A percentile compares a stretch with the other conserved stretches of the same genome.
These are phyloP conservation scores for Dicycla oo DNA, from an alignment of 2,888 invertebrate species.

Conservation along the genomic window DNA sequence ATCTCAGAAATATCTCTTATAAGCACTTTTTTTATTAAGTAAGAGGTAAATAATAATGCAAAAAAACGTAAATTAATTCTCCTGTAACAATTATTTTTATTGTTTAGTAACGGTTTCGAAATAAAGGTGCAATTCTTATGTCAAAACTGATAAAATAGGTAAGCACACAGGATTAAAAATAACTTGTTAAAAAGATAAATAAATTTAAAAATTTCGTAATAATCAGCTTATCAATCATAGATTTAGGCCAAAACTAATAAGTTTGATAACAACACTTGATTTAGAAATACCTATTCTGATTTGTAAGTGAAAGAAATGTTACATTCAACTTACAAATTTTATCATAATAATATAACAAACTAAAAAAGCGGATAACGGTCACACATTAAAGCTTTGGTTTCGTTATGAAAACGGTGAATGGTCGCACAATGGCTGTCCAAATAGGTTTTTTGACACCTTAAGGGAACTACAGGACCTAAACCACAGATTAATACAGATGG, in stretches of 20 bases:
- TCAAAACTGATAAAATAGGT: background rate
- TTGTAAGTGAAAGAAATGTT: background rate
- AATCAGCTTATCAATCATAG: conserved; percentile 15
- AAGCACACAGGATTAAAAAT: conserved; percentile 10
- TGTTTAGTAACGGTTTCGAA: too few relatives aligned
- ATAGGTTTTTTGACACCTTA: background rate
- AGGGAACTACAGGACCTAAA: too few relatives aligned
- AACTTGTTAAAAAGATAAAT: conserved; percentile 14
- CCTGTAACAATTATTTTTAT: too few relatives aligned
- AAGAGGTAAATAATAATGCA: too few relatives aligned
- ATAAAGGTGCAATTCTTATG: too few relatives aligned
- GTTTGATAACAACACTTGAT: conserved; percentile 17
- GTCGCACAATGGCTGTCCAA: background rate
- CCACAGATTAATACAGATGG: too few relatives aligned
- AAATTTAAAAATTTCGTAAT: conserved; percentile 23
- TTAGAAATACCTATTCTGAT: conserved; percentile 1
- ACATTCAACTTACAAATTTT: background rate
- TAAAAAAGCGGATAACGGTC: too few relatives aligned
- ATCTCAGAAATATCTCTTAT: too few relatives aligned
- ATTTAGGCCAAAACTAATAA: conserved; percentile 26
- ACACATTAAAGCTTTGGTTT: too few relatives aligned
- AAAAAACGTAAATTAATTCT: too few relatives aligned
- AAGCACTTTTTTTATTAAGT: too few relatives aligned
- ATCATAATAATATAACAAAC: too few relatives aligned
- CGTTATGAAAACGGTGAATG: background rate